Base-by-base conservation (phyloP, 2,113 vertebrate genomes). In the Tragelaphus buxtoni region DNA sequence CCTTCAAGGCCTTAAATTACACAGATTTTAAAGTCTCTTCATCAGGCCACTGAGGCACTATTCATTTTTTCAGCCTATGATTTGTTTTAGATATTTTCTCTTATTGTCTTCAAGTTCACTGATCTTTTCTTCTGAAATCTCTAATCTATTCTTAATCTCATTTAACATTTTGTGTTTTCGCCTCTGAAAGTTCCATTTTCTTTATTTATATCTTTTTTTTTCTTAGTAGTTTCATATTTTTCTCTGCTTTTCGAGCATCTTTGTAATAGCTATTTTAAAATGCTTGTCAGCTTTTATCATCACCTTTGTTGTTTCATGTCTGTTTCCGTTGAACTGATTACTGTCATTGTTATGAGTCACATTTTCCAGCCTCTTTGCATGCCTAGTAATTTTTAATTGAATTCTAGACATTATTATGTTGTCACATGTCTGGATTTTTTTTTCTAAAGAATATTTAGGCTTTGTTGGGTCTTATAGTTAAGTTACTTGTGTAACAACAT, bases 101-200 rank as follows among this genome's bases (percentile, higher is more conserved):
- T 76, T 77, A 58, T 39, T 32, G 18, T 69, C 28, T 89, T 96
- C 45, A 85, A 85, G 49, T 74, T 94, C 51, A 84, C 26, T 91
- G 55, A 51, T 80, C 28, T 86, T 85, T 72, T 72, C 83, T 90
- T 95, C 30, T 74, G 45, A 60, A 24, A 12, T 56, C 45, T 88
- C 24, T 80, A 56, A 74, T 82, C 18, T 93, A 32, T 79, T 80
- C 5, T 93, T 88, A 60, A 63, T 74, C 5, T 6, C 14, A 92
- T 87, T 95, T 47, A 93, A 88, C 90, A 26, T 47, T 49, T 88
- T 91, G 9, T 80, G 32, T 53, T 80, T 95, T 95, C 22, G 74
- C 42, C 39, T 42, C 6, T 80, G 87, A 32, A 93, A 42, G 20
- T 55, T 95, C 16, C 51, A 47, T 49, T 86, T 90, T 86, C 30